Conservation (phyloP, 2,797 vertebrate genomes). For the Peromyscus eremicus region DNA sequence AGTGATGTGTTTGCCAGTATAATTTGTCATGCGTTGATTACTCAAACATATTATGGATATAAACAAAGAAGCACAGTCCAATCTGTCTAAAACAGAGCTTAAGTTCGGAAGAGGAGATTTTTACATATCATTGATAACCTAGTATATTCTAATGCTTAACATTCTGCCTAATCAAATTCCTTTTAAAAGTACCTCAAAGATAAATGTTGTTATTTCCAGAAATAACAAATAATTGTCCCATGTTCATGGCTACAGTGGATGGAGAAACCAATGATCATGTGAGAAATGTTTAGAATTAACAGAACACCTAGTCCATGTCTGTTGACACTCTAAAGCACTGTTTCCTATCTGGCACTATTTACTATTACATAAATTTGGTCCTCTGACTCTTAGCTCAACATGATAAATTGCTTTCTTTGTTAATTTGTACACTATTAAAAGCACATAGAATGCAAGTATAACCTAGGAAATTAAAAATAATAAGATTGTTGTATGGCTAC, state of each 20-base stretch:
- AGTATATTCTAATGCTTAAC: not conserved
- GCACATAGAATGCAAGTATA: slow-evolving; percentile 16
- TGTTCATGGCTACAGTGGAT: not conserved
- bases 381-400: not conserved
- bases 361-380: not conserved
- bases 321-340: not conserved
- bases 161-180: not conserved
- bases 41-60: not conserved
- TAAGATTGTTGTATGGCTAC: not conserved
- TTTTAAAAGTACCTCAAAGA: not conserved
- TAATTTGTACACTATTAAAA: slow-evolving; percentile 1
- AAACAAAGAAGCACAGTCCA: not conserved
- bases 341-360: not conserved
- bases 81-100: not conserved
- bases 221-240: not conserved
- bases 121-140: not conserved
- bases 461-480: slow-evolving; percentile 26
- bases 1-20: not conserved
- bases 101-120: not conserved
- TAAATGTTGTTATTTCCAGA: not conserved
- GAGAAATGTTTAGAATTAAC: not conserved
- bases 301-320: not conserved
- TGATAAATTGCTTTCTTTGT: not conserved
- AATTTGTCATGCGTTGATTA: not conserved
- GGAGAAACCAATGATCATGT: not conserved